These are phyloP conservation scores for Thumatha senex DNA, from an alignment of 2,888 invertebrate species.

Conservation along the genomic window DNA sequence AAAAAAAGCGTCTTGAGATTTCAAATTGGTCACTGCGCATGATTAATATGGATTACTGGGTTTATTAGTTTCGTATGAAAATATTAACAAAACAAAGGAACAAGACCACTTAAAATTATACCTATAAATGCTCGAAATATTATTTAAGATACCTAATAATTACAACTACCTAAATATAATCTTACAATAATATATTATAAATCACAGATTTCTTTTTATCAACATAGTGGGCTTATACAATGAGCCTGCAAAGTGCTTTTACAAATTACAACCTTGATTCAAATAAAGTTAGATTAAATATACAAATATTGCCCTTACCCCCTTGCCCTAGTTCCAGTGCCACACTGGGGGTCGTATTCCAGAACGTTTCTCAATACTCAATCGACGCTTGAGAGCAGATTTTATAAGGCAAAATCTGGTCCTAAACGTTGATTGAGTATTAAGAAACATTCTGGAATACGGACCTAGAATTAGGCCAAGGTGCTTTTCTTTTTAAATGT, in stretches of 20 bases:
- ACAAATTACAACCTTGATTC: no score
- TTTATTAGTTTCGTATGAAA: no score
- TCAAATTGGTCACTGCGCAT: not conserved
- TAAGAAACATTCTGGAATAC: no score
- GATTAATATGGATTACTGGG: no score
- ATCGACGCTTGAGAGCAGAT: no score
- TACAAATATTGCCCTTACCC: not conserved
- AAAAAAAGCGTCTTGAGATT: not conserved
- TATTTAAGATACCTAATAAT: slow-evolving; percentile 12
- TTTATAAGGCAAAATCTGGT: no score
- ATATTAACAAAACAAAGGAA: slow-evolving; percentile 21
- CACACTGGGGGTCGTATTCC: no score
- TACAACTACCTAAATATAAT: slow-evolving; percentile 23
- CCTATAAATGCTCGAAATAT: slow-evolving; percentile 30
- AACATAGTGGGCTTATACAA: slow-evolving; percentile 7
- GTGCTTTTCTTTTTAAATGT: no score
- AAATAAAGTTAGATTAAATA: not conserved
- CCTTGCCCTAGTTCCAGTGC: no score
- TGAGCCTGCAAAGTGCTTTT: not conserved
- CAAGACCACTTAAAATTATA: slow-evolving; percentile 11
- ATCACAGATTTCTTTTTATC: slow-evolving; percentile 45
- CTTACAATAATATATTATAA: slow-evolving; percentile 43
- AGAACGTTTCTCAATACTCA: no score
- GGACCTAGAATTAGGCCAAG: no score
- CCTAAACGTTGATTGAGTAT: no score